Evolutionary conservation across 2,113 vertebrate genomes (phyloP).

Genomic region (Odontesthes bonariensis): DNA sequence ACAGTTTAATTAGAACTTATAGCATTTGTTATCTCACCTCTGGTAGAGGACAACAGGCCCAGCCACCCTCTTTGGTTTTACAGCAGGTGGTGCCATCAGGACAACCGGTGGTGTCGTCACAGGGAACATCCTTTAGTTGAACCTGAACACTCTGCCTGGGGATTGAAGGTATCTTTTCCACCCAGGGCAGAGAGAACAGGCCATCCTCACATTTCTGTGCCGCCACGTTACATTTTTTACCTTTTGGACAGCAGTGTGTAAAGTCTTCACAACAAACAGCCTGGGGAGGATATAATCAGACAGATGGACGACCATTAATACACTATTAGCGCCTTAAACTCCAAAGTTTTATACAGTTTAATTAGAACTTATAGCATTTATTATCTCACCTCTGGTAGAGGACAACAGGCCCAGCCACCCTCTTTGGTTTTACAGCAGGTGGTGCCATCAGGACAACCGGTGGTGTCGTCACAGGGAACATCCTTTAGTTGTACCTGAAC

Average conservation of each 20-base stretch:
- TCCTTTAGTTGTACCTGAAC: not conserved
- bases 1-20: not conserved
- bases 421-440: slow-evolving; percentile 71
- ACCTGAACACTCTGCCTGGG: not conserved
- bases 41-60: slow-evolving; percentile 72
- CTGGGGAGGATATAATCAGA: not conserved
- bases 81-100: slow-evolving; percentile 71
- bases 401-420: slow-evolving; percentile 70
- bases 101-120: slow-evolving; percentile 37
- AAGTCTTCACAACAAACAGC: slow-evolving; percentile 31
- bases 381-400: slow-evolving; percentile 46
- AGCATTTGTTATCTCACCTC: slow-evolving; percentile 33
- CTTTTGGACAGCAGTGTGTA: slow-evolving; percentile 30
- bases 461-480: not conserved
- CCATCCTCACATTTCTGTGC: not conserved
- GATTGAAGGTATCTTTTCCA: not conserved
- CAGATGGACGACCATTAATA: not conserved
- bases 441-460: slow-evolving; percentile 44
- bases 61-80: slow-evolving; percentile 16
- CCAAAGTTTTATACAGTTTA: not conserved
- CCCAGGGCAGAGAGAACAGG: not conserved
- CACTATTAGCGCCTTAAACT: not conserved
- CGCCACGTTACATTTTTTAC: slow-evolving; percentile 11
- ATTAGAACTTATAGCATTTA: not conserved
- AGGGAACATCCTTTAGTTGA: not conserved